Conservation (phyloP, 2,113 vertebrate species). For the Penelope pileata region DNA sequence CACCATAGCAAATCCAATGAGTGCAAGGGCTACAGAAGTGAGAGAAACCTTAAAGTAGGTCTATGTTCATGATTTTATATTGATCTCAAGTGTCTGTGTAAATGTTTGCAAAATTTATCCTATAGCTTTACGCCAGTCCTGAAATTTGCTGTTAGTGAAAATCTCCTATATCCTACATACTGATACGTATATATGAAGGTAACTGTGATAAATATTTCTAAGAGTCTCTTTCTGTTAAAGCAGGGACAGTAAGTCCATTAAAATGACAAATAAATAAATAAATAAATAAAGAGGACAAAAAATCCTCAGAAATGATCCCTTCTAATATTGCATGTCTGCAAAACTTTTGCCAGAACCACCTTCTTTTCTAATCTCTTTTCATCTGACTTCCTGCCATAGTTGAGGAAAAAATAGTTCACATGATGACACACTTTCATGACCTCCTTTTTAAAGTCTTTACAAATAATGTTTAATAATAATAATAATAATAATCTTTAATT, state of each 20-base stretch:
- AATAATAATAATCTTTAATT: background rate
- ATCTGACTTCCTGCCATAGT: rapidly evolving
- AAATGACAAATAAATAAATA: too few species aligned
- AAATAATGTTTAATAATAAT: background rate
- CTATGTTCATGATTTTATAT: background rate
- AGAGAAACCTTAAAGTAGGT: background rate
- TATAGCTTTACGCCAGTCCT: background rate
- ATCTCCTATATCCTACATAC: background rate
- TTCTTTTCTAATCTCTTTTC: background rate
- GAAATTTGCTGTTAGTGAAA: background rate
- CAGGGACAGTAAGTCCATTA: background rate
- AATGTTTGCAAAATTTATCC: background rate
- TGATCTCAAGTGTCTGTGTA: background rate
- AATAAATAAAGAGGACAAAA: too few species aligned
- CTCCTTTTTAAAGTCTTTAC: background rate
- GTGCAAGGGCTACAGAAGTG: background rate
- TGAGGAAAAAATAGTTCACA: background rate
- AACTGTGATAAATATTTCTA: background rate
- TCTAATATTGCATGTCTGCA: background rate
- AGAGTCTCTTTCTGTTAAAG: background rate
- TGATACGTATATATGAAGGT: background rate
- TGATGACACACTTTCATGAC: rapidly evolving
- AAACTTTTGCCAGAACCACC: background rate
- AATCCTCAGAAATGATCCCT: background rate
- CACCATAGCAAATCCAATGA: background rate